phyloP scores from a whole-genome alignment of 2,113 vertebrate genomes.

The Forbesichthys papilliferus region DNA sequence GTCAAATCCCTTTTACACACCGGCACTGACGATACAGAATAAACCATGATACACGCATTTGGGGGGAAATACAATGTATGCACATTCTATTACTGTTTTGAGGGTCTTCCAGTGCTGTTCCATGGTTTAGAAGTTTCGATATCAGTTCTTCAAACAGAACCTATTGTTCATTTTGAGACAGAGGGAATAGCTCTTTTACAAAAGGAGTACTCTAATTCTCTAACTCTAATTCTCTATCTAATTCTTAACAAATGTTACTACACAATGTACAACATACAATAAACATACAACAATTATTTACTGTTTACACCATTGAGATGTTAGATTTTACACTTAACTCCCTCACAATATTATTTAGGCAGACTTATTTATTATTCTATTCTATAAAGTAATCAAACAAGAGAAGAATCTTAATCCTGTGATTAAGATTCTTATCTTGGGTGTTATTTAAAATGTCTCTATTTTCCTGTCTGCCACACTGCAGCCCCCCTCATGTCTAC shows the following conservation, averaged over 20 bases:
- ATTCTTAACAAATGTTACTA: too few species aligned
- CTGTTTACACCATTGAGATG: too few species aligned
- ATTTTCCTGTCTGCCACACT: conserved; percentile 71
- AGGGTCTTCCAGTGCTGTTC: conserved; percentile 30
- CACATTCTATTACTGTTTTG: background rate
- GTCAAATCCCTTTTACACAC: too few species aligned
- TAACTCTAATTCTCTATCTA: too few species aligned
- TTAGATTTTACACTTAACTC: too few species aligned
- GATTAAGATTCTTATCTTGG: background rate
- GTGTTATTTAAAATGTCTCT: conserved; percentile 40
- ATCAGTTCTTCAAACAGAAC: conserved; percentile 33
- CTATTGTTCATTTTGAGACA: conserved; percentile 16
- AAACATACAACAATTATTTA: too few species aligned
- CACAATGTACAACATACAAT: too few species aligned
- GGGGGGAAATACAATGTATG: too few species aligned
- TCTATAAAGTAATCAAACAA: background rate
- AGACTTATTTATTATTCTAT: conserved; percentile 33
- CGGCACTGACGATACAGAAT: too few species aligned
- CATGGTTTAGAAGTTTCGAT: conserved; percentile 40
- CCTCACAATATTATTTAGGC: background rate
- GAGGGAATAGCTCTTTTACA: conserved; percentile 40
- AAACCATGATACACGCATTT: too few species aligned
- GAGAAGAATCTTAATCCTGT: background rate
- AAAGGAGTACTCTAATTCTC: conserved; percentile 7
- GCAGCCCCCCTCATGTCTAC: conserved; percentile 37